Conservation (phyloP, 2,888 invertebrate species). For the Habrosyne pyritoides region DNA sequence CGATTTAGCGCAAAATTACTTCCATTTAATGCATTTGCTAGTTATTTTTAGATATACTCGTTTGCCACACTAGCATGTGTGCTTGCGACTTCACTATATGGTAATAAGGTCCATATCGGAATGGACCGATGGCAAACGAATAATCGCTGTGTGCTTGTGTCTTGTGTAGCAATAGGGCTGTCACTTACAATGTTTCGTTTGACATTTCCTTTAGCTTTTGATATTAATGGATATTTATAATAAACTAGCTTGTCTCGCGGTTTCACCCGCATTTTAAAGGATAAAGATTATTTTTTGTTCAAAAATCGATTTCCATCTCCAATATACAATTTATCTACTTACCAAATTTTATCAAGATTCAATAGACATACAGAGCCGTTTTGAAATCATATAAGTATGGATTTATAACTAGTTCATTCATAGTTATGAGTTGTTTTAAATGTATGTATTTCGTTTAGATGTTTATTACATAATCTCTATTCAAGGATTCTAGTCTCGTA, state of each 20-base stretch:
- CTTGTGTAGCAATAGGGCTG: constrained; percentile 1
- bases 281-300: no score
- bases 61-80: constrained; percentile 10
- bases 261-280: no score
- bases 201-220: neutral
- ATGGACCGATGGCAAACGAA: neutral
- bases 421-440: no score
- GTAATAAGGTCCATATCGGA: constrained; percentile 11
- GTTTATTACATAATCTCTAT: neutral
- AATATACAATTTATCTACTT: no score
- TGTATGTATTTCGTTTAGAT: neutral
- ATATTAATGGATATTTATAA: no score
- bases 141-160: neutral
- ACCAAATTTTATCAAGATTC: no score
- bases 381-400: no score
- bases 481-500: neutral
- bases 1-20: constrained; percentile 45
- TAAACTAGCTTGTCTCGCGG: no score
- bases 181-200: neutral
- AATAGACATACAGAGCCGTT: no score
- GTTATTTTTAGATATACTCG: constrained; percentile 46
- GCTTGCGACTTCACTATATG: constrained; percentile 2
- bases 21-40: constrained; percentile 42
- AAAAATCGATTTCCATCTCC: no score
- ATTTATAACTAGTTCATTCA: no score